Evolutionary conservation across 2,113 vertebrate genomes (phyloP), one percentile per base, ranked within the genome.

Genomic region (Ariopsis seemanni): DNA sequence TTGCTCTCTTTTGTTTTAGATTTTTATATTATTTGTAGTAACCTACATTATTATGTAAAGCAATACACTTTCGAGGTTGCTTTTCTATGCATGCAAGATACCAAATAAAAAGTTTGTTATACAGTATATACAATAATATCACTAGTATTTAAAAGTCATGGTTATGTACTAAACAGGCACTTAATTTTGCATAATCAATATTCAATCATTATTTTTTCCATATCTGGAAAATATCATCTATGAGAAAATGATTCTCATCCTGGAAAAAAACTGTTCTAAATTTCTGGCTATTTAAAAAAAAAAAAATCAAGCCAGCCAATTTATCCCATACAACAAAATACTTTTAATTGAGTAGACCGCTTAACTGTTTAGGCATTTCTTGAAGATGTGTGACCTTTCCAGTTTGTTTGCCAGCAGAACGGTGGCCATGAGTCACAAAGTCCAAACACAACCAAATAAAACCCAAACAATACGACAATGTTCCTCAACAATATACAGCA

Each of bases 401-500:
- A 52, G 48, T 30, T 83, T 27, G 53, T 34, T 27, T n/a, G 15
- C 22, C n/a, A n/a, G 52, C 34, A 79, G 25, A 53, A 67, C 22
- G 57, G 17, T 63, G 15, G 74, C 67, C 53, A 50, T 60, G 60
- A 80, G 5, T 42, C 63, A 80, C 63, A 58, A 69, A 80, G 27
- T 55, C 20, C 57, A 62, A 74, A 58, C 72, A n/a, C 60, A n/a
- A 85, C 77, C 77, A 78, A 78, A 78, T 27, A 55, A 78, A 55
- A 17, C 75, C n/a, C 17, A 53, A 80, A 86, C 18, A 55, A n/a
- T 34, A 55, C 8, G 42, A 63, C 34, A 55, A 86, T 2, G 17
- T 27, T 62, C 55, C 27, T 27, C 15, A 69, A 75, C 69, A 72
- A 71, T 17, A 34, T 30, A 30, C 15, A 48, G 42, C 34, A 50